phyloP scores from a whole-genome alignment of 1,140 invertebrate genomes.

The Agrypnia vestita region DNA sequence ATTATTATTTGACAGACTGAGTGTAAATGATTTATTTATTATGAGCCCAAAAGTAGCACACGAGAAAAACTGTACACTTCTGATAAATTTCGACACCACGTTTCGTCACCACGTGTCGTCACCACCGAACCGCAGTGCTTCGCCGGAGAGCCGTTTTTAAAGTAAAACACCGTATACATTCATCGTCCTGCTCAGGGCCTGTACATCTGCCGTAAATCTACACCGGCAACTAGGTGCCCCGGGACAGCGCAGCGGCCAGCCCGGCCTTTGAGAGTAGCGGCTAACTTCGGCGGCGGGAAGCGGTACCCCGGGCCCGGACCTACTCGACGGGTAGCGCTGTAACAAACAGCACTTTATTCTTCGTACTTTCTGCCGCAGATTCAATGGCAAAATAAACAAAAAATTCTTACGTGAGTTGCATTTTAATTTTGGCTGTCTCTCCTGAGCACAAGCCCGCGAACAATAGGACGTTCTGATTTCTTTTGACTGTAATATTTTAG shows the following conservation, averaged over 20 bases:
- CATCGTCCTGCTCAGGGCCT: neutral
- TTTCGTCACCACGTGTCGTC: no score
- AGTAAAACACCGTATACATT: slow-evolving; percentile 3
- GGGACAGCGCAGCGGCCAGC: neutral
- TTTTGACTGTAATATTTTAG: neutral
- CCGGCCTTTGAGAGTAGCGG: slow-evolving; percentile 30
- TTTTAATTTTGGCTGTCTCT: slow-evolving; percentile 19
- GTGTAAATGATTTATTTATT: no score
- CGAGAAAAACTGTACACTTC: no score
- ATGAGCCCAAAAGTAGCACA: no score
- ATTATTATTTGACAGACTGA: no score
- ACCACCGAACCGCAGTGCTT: no score
- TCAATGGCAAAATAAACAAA: slow-evolving; percentile 32
- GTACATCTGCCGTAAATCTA: neutral
- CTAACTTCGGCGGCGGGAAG: slow-evolving; percentile 7
- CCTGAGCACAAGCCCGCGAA: slow-evolving; percentile 8
- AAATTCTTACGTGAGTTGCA: slow-evolving; percentile 34
- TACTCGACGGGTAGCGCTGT: slow-evolving; percentile 1
- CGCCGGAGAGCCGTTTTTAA: neutral
- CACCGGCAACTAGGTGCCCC: neutral
- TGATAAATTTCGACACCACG: no score
- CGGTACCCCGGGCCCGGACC: no score
- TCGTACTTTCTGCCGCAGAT: slow-evolving; percentile 21
- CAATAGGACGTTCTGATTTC: slow-evolving; percentile 17
- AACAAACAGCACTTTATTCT: slow-evolving; percentile 44